Base-by-base conservation (phyloP, 2,113 vertebrate genomes). In the Gavialis gangeticus region DNA sequence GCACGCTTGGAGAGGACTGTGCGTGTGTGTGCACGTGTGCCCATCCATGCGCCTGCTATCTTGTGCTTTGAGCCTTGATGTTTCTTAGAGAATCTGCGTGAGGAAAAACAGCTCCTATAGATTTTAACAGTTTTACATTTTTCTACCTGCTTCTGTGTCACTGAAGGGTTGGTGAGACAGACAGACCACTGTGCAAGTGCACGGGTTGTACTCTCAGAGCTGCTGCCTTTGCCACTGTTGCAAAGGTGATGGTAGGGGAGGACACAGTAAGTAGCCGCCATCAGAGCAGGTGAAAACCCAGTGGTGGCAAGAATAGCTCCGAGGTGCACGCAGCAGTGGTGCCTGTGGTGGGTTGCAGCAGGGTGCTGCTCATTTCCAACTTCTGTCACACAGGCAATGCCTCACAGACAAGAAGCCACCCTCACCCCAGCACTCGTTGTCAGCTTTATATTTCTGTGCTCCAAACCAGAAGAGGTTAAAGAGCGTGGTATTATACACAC, bases 141-240 rank as follows among this genome's bases (percentile, higher is more conserved):
- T 90, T 55, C 56, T 10, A 25, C 9, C 62, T 63, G 22, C 30
- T 25, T 82, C 88, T 87, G 66, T 88, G 24, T 78, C 27, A 37
- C 64, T 92, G 85, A 91, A 84, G 24, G 62, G 66, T 58, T 92
- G 75, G 92, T 85, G 90, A 95, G 93, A 88, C 62, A 84, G 75
- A 3, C 27, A 28, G 63, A 66, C 82, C 0, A 9, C 78, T 89
- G 91, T 87, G 96, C 93, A 88, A 87, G 66, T 58, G 85, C 87
- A 79, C 60, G 84, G 92, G 85, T 55, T 73, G 89, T 66, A 78
- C 82, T 95, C 88, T 91, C 80, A 58, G 71, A 34, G n/a, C n/a
- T 67, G 75, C 77, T 88, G 85, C 89, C 82, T 79, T 14, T 55
- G 67, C 79, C 77, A 79, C 81, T 2, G 1, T 18, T 69, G 89